These are phyloP conservation scores for Bombyx mori DNA, from an alignment of 1,140 invertebrate genomes.

Conservation along the genomic window DNA sequence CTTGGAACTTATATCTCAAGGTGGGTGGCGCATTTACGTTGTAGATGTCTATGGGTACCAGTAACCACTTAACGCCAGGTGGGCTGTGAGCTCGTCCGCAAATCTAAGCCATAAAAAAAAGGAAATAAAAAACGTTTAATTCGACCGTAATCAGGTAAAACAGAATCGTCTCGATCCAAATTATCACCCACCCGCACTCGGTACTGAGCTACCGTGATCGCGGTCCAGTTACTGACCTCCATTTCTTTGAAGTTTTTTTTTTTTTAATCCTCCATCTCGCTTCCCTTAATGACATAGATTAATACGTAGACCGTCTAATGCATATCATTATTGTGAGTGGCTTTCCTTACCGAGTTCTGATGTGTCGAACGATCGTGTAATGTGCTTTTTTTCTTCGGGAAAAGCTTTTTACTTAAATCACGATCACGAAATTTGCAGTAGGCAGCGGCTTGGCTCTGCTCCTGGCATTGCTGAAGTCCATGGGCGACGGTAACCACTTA, in stretches of 20 bases:
- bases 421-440: no score
- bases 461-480: no score
- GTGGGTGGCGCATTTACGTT: no score
- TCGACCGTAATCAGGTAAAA: background rate
- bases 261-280: slow-evolving; percentile 30
- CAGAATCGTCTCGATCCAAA: slow-evolving; percentile 7
- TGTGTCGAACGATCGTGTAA: background rate
- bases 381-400: no score
- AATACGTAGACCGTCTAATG: slow-evolving; percentile 48
- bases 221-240: slow-evolving; percentile 58
- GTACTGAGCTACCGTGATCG: slow-evolving; percentile 38
- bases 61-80: no score
- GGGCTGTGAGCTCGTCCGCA: no score
- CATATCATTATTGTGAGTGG: slow-evolving; percentile 62
- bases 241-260: slow-evolving; percentile 26
- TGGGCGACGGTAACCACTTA: no score
- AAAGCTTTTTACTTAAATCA: no score
- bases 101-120: no score
- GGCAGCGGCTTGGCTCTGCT: no score
- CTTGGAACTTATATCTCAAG: no score
- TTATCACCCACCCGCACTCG: slow-evolving; percentile 13
- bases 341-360: slow-evolving; percentile 13
- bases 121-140: background rate
- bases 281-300: slow-evolving; percentile 53
- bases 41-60: no score